Evolutionary conservation across 2,888 invertebrate species (phyloP).

Genomic region (Macaria notata): DNA sequence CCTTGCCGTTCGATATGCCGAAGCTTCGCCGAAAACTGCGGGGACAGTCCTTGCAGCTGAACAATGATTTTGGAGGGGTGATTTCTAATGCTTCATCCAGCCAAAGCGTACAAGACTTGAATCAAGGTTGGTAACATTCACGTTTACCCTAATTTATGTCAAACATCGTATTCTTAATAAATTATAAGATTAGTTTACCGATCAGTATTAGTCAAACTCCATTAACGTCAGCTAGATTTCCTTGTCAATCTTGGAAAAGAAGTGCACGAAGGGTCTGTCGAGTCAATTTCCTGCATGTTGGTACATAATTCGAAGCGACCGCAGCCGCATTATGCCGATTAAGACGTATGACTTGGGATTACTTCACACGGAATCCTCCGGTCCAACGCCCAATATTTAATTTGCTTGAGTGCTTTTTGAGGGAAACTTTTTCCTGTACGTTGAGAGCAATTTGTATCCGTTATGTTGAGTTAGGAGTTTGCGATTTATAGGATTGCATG

Average conservation of each 20-base stretch:
- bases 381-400: constrained; percentile 76
- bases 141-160: too few species aligned
- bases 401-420: constrained; percentile 79
- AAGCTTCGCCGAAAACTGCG: constrained; percentile 90
- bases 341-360: constrained; percentile 75
- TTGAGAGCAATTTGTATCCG: constrained; percentile 76
- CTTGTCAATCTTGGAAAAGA: constrained; percentile 55
- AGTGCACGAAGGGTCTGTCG: constrained; percentile 65
- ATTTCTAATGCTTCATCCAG: constrained; percentile 92
- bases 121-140: constrained; percentile 80
- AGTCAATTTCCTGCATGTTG: constrained; percentile 54
- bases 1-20: constrained; percentile 96
- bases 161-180: too few species aligned
- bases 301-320: constrained; percentile 65
- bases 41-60: constrained; percentile 83
- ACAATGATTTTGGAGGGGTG: constrained; percentile 85
- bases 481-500: constrained; percentile 54
- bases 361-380: constrained; percentile 59
- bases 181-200: constrained; percentile 9
- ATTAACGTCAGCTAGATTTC: constrained; percentile 53
- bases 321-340: constrained; percentile 75
- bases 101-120: constrained; percentile 89
- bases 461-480: constrained; percentile 69
- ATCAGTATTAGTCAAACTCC: constrained; percentile 34
- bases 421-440: constrained; percentile 70